These are phyloP conservation scores for Dasypolia templi DNA, from an alignment of 2,888 invertebrate species.

Conservation along the genomic window DNA sequence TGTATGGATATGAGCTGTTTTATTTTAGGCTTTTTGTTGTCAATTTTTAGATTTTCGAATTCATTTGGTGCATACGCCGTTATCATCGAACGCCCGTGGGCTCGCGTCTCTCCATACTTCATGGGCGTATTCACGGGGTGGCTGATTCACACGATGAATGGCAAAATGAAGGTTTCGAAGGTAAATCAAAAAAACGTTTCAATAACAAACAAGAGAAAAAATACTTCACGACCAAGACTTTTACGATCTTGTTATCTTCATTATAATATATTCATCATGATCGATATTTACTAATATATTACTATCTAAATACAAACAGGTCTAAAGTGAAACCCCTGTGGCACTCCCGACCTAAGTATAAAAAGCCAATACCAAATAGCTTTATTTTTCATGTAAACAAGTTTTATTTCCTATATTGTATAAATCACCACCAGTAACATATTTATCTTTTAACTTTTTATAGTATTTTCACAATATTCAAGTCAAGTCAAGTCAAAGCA, in stretches of 20 bases:
- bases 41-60: slow-evolving; percentile 70
- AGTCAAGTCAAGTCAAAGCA: no score
- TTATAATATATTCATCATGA: no score
- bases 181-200: slow-evolving; percentile 64
- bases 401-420: background rate
- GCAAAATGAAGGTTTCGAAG: slow-evolving; percentile 79
- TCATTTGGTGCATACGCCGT: slow-evolving; percentile 86
- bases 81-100: slow-evolving; percentile 94
- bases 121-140: slow-evolving; percentile 94
- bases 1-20: no score
- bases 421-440: background rate
- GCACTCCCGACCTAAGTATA: background rate
- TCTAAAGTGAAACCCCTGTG: background rate
- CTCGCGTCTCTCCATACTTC: slow-evolving; percentile 93
- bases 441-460: background rate
- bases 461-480: background rate
- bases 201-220: background rate
- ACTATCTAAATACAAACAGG: background rate
- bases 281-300: background rate
- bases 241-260: background rate
- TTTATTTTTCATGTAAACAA: background rate
- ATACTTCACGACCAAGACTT: no score
- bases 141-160: slow-evolving; percentile 92
- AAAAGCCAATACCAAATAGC: background rate
- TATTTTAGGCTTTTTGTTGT: background rate